Base-by-base conservation (phyloP, 2,888 invertebrate species). In the Lasioglossum zephyrum region DNA sequence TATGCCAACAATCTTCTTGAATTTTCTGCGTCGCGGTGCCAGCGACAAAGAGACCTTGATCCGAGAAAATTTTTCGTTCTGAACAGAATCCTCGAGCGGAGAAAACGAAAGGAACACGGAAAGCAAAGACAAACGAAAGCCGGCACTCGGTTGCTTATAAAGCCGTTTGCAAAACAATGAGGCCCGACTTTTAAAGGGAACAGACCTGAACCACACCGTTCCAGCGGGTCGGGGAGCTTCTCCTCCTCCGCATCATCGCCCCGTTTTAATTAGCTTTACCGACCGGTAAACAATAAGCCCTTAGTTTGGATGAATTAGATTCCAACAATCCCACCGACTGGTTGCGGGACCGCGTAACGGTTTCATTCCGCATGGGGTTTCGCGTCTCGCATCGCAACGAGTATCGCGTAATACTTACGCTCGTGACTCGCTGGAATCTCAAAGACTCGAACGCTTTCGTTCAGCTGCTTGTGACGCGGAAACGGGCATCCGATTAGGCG, bases 231-330 rank as follows among this genome's bases (percentile, higher is more conserved):
- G n/a, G 39, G 9, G 70, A 36, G 49, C 31, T 6, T 69, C 69
- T 44, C 70, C 70, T 13, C 63, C 77, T 44, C 47, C 13, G 31
- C 77, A 26, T 4, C 39, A 26, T 77, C 79, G 36, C 80, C 80
- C 80, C 75, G 79, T 87, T 89, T 91, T 90, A 91, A 91, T 91
- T 91, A 92, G 90, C 87, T 78, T 75, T 75, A 66, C 82, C 82
- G 77, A 73, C 74, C 76, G 81, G 82, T 88, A 87, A 90, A 91
- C 91, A 91, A 90, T 88, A 89, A 89, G 87, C 87, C 83, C 88
- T 91, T 89, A 89, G 91, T 93, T 91, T 91, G 91, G 81, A 88
- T 87, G 88, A 92, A 93, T 93, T 92, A 93, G 92, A 89, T 92
- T 87, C 84, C 87, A 89, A 92, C 88, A 90, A 91, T 89, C 88